These are phyloP conservation scores for Odobenus rosmarus DNA, from an alignment of 2,113 vertebrate species.

Conservation along the genomic window DNA sequence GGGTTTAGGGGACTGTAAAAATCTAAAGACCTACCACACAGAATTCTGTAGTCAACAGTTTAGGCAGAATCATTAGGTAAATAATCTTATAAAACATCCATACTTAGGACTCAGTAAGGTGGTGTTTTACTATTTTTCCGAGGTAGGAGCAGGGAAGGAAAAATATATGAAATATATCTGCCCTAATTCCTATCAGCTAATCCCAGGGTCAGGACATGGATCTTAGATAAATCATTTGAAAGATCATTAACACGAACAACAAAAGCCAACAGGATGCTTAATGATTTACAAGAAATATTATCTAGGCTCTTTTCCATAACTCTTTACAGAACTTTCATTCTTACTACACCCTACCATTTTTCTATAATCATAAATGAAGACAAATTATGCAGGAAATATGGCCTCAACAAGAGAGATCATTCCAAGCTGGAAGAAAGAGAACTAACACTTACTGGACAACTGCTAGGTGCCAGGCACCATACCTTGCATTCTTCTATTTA, in stretches of 20 bases:
- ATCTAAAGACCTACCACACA: conserved; percentile 52
- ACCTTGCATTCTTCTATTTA: neutral
- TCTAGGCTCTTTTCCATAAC: neutral
- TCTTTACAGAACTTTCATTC: neutral
- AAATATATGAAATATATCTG: neutral
- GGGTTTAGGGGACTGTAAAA: conserved; percentile 53
- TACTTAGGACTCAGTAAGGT: neutral
- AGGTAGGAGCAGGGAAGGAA: neutral
- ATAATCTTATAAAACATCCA: conserved; percentile 23
- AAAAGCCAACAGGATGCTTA: neutral
- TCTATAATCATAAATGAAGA: conserved; percentile 41
- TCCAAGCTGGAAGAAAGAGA: neutral
- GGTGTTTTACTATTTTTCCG: neutral
- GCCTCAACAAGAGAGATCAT: neutral
- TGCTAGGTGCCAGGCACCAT: neutral
- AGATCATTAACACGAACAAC: conserved; percentile 32
- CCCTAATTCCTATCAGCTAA: neutral
- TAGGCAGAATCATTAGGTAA: conserved; percentile 53
- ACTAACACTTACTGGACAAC: neutral
- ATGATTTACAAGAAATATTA: neutral
- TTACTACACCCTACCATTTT: neutral
- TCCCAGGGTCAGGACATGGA: neutral
- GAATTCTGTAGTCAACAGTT: conserved; percentile 38
- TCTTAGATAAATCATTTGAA: conserved; percentile 29
- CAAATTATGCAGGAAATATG: neutral